Percentiles rank a stretch among this genome's conserved stretches.
These are phyloP conservation scores for Chondrosia reniformis DNA, from an alignment of 37 sponge, comb jelly and placozoan genomes.

Conservation along the genomic window DNA sequence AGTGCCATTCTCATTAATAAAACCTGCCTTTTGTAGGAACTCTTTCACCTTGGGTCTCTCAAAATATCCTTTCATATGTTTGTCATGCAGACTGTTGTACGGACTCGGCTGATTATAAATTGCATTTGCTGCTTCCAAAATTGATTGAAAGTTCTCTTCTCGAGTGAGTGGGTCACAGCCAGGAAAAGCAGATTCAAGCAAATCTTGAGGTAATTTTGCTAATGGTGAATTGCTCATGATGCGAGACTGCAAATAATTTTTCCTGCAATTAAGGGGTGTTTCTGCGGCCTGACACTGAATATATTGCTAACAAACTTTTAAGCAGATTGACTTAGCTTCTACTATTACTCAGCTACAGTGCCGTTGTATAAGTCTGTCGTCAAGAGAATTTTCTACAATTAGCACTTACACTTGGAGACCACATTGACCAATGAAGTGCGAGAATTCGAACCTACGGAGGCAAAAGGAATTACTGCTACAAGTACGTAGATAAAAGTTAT, in stretches of 20 bases:
- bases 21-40: constrained; percentile 20
- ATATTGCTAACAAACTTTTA: not conserved
- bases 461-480: not conserved
- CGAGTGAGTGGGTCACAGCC: not conserved
- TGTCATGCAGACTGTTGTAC: constrained; percentile 42
- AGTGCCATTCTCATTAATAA: constrained; percentile 22
- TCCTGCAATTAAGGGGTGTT: too few species aligned
- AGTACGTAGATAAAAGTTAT: too few species aligned
- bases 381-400: too few species aligned
- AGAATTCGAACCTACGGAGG: constrained; percentile 17
- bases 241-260: too few species aligned
- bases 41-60: constrained; percentile 5
- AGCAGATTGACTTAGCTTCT: not conserved
- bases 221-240: not conserved
- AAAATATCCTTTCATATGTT: constrained; percentile 24
- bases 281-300: too few species aligned
- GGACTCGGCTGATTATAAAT: not conserved
- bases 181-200: constrained; percentile 1
- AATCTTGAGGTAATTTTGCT: not conserved
- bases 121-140: not conserved
- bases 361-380: too few species aligned
- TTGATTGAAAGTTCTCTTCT: not conserved
- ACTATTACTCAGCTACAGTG: too few species aligned
- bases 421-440: constrained; percentile 20
- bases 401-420: too few species aligned